Evolutionary conservation across 2,113 vertebrate genomes (phyloP).

Genomic region (Chroicocephalus ridibundus): DNA sequence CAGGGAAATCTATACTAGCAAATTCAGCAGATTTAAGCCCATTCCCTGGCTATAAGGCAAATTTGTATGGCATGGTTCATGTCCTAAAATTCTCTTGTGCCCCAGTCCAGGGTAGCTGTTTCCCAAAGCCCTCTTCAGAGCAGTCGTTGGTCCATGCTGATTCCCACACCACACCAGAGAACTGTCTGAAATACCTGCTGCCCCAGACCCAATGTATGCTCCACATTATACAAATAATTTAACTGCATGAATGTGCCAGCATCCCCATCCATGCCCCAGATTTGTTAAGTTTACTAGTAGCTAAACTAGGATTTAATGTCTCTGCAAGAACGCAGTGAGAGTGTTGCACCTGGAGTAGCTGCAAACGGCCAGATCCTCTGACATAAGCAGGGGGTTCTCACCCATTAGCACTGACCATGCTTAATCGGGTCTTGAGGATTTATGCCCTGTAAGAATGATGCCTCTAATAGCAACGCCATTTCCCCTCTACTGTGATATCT

Average conservation of each 20-base stretch:
- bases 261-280: too few relatives aligned
- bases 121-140: neutral
- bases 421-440: neutral
- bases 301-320: neutral
- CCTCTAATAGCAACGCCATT: neutral
- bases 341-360: neutral
- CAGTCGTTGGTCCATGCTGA: rapidly evolving
- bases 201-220: neutral
- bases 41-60: neutral
- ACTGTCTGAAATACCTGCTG: neutral
- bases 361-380: neutral
- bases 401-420: rapidly evolving
- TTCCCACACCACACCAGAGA: neutral
- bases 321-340: neutral
- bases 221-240: neutral
- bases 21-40: neutral
- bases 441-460: neutral
- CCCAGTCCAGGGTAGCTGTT: neutral
- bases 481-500: neutral
- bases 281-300: neutral
- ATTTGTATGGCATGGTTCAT: neutral
- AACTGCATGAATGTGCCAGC: neutral
- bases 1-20: neutral
- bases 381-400: neutral
- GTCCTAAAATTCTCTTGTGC: neutral